Conservation (phyloP, 2,888 invertebrate genomes). For the Sarcophaga caerulescens region DNA sequence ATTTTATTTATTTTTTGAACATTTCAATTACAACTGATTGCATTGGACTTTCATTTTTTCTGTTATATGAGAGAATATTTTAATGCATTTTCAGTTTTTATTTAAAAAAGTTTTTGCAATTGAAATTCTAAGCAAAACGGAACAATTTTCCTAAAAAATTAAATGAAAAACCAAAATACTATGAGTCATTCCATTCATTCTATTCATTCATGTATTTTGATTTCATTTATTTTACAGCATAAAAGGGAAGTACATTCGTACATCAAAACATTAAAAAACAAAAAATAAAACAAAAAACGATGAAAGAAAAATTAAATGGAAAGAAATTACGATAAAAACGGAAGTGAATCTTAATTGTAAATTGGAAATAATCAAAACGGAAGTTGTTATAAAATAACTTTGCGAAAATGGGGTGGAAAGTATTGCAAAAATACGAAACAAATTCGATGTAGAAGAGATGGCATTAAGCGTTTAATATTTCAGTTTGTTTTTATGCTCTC, state of each 20-base stretch:
- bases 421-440: constrained; percentile 10
- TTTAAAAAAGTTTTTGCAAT: too few relatives aligned
- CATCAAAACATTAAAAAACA: neutral
- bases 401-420: neutral
- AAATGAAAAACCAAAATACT: too few relatives aligned
- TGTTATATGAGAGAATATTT: too few relatives aligned
- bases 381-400: constrained; percentile 61
- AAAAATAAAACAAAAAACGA: neutral
- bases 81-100: too few relatives aligned
- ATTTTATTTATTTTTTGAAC: too few relatives aligned
- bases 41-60: too few relatives aligned
- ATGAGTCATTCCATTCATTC: too few relatives aligned
- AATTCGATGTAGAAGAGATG: neutral
- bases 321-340: constrained; percentile 30
- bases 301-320: constrained; percentile 11
- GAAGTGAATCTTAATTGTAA: constrained; percentile 52
- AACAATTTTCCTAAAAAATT: too few relatives aligned
- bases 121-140: too few relatives aligned
- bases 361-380: constrained; percentile 68
- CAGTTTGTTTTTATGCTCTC: too few relatives aligned
- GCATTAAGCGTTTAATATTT: too few relatives aligned
- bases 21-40: too few relatives aligned
- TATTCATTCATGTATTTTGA: neutral
- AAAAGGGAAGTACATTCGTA: neutral
- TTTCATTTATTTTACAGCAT: neutral